Evolutionary conservation across 1,140 invertebrate species (phyloP), one percentile per base, ranked within the genome.

Genomic region (Zaprionus vittiger): DNA sequence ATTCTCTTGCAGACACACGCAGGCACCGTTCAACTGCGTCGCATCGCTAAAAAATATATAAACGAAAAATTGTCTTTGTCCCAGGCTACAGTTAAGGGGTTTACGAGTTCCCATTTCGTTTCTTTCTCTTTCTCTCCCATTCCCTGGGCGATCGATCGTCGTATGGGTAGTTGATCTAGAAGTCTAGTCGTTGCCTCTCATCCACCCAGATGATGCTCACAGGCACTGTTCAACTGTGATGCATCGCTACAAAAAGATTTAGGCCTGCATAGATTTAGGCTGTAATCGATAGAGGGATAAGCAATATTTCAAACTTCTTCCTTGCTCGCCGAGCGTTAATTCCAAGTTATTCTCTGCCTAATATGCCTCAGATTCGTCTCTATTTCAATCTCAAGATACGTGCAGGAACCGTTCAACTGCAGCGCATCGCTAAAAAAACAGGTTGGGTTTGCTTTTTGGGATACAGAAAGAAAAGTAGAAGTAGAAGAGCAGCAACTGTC

Each of bases 11-110:
- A 59, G 69, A 91, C 79, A 80, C 75, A 70, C 78, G 75, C 91
- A 92, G 91, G 91, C 72, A 92, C 91, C 78, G 91, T 31, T 91
- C 91, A 91, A 92, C 91, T 91, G 86, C 75, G 73, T 65, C 69
- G 78, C 79, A 89, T 80, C 68, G 86, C 91, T 92, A 80, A 83
- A 87, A 87, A 81, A 79, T 54, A 83, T 59, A 81, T 59, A 81
- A 81, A 84, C 78, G 63, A 70, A 80, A 89, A 75, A 76, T 78
- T 59, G 63, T 78, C 38, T 68, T 72, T 71, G 61, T 75, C 72
- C 76, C 70, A 80, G 22, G 26, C 67, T 68, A 79, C 38, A 67
- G 20, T n/a, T 62, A 17, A 2, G 2, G 54, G 28, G 28, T 62
- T 74, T 70, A 67, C 31, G 41, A 68, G 60, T 24, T 56, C 37